These are phyloP conservation scores for Electrophaes corylata DNA, from an alignment of 2,888 invertebrate species.

Conservation along the genomic window DNA sequence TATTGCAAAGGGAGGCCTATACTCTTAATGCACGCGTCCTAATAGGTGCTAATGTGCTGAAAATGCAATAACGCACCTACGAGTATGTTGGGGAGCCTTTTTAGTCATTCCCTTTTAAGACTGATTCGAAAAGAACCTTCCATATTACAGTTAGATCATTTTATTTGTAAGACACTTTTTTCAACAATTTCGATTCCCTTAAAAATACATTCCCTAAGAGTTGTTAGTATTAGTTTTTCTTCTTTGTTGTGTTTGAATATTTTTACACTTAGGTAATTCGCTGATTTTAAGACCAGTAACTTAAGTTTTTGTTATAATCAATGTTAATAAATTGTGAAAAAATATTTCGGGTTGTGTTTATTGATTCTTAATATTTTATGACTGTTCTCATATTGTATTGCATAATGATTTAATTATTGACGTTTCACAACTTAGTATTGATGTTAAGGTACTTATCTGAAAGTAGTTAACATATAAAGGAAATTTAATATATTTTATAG, in stretches of 20 bases:
- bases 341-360: not conserved
- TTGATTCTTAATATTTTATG: not conserved
- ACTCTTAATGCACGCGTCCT: too few species aligned
- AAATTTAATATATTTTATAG: not conserved
- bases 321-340: not conserved
- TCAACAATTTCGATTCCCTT: not conserved
- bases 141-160: not conserved
- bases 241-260: slow-evolving; percentile 22
- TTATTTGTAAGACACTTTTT: not conserved
- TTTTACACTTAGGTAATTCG: slow-evolving; percentile 1
- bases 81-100: not conserved
- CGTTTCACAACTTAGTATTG: not conserved
- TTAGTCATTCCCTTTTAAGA: slow-evolving; percentile 18
- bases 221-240: slow-evolving; percentile 11
- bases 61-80: too few species aligned
- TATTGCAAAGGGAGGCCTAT: too few species aligned
- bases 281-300: not conserved
- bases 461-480: not conserved
- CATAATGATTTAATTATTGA: not conserved
- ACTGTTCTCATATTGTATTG: not conserved
- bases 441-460: not conserved
- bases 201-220: slow-evolving; percentile 15
- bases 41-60: too few species aligned
- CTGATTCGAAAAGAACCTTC: slow-evolving; percentile 7
- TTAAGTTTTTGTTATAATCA: not conserved